Base-by-base conservation (phyloP, 1,140 invertebrate species). In the Papilio dardanus region DNA sequence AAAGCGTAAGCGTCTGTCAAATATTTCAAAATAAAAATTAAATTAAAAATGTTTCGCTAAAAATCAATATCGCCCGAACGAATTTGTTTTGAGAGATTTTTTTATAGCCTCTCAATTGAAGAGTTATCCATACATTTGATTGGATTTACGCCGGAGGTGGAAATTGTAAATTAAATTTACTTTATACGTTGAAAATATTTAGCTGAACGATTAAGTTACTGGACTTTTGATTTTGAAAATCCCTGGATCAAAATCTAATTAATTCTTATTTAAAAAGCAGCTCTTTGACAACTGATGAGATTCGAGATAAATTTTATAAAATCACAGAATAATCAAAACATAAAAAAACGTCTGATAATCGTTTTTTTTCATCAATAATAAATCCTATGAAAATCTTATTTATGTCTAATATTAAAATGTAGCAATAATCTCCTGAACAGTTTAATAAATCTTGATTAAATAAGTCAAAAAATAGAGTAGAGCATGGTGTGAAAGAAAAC, bases 21-120 rank as follows among this genome's bases (percentile, higher is more conserved):
- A 28, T 62, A 24, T 50, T 46, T 16, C 6, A 21, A 21, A 54
- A 12, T n/a, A 46, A 46, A 24, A 54, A 19, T 46, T 54, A 28
- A 12, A 54, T 24, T 54, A 12, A 54, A 54, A 54, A 4, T 62
- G 12, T 50, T 30, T 3, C 54, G 12, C 21, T 62, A 10, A 62
- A 62, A 62, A 28, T 62, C 54, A 62, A 62, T 24, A 62, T 28
- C 3, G 54, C 24, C 54, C 54, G 5, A 62, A 62, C 21, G 30
- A 62, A 62, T 28, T 62, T 62, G 24, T 62, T 62, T 62, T 62
- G 54, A 62, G 54, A 62, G 54, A 62, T 28, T 62, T 62, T n/a
- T 50, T 62, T 62, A 28, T 28, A 62, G 12, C 21, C 54, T 62
- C 54, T 28, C 54, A 62, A 62, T 0, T 62, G 54, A 62, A 62